Evolutionary conservation across 53 echinoderm and acorn worm genomes (phyloP).

Genomic region (Mesocentrotus franciscanus): DNA sequence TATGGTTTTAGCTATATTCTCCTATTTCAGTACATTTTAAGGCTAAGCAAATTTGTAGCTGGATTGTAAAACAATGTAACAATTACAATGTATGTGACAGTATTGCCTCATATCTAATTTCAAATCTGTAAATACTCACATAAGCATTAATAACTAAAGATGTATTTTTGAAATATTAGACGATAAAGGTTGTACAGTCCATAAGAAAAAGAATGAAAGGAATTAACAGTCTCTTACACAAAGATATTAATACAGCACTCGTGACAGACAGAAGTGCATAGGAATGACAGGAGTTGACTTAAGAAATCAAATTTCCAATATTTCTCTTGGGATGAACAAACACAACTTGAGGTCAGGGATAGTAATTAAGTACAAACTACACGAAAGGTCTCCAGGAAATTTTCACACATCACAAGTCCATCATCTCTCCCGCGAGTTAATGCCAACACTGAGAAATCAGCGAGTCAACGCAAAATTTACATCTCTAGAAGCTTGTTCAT

Average conservation of each 20-base stretch:
- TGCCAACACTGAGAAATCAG: conserved; percentile 2
- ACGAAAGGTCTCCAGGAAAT: not conserved
- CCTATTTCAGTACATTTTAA: too few species aligned
- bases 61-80: too few species aligned
- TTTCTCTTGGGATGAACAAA: conserved; percentile 37
- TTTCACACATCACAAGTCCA: conserved; percentile 32
- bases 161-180: too few species aligned
- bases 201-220: not conserved
- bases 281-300: not conserved
- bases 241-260: not conserved
- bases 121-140: too few species aligned
- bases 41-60: too few species aligned
- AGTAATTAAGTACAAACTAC: conserved; percentile 51
- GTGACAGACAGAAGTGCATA: not conserved
- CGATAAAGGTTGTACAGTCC: too few species aligned
- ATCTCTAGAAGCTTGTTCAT: conserved; percentile 38
- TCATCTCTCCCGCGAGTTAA: conserved; percentile 21
- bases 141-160: too few species aligned
- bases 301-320: conserved; percentile 38
- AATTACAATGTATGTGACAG: too few species aligned
- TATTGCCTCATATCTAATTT: too few species aligned
- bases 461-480: conserved; percentile 41
- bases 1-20: too few species aligned
- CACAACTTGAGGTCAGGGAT: conserved; percentile 53
- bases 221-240: not conserved